Conservation (phyloP, 2,797 vertebrate genomes). For the Numenius phaeopus region DNA sequence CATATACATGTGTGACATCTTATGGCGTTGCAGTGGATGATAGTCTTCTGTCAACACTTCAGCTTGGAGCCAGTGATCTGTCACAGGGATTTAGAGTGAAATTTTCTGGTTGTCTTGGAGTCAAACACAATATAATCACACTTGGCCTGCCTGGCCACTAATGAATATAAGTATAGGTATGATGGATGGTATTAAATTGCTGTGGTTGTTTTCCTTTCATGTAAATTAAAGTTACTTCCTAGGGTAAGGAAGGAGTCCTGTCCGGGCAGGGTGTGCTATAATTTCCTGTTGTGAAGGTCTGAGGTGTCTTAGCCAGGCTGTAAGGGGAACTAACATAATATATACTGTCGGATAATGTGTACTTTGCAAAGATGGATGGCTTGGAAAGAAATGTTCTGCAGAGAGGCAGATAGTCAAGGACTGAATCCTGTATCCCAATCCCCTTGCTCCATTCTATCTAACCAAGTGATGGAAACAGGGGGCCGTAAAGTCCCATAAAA, state of each 20-base stretch:
- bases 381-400: background rate
- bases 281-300: background rate
- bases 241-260: background rate
- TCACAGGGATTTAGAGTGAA: background rate
- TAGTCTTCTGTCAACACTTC: background rate
- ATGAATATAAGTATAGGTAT: background rate
- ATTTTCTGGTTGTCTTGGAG: background rate
- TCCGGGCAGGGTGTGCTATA: background rate
- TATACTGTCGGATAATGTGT: background rate
- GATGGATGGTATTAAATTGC: background rate
- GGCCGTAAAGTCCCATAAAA: background rate
- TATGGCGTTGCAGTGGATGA: background rate
- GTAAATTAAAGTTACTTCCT: background rate
- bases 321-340: background rate
- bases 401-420: background rate
- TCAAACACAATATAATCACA: background rate
- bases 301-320: background rate
- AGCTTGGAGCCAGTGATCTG: background rate
- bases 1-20: background rate
- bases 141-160: background rate
- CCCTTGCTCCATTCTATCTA: background rate
- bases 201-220: background rate
- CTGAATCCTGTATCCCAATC: background rate
- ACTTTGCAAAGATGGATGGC: background rate
- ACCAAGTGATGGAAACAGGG: background rate